A percentile compares a stretch with the other conserved stretches of the same genome.
Evolutionary conservation across 2,113 vertebrate genomes (phyloP).

Genomic region (rat (Rattus norvegicus)): DNA sequence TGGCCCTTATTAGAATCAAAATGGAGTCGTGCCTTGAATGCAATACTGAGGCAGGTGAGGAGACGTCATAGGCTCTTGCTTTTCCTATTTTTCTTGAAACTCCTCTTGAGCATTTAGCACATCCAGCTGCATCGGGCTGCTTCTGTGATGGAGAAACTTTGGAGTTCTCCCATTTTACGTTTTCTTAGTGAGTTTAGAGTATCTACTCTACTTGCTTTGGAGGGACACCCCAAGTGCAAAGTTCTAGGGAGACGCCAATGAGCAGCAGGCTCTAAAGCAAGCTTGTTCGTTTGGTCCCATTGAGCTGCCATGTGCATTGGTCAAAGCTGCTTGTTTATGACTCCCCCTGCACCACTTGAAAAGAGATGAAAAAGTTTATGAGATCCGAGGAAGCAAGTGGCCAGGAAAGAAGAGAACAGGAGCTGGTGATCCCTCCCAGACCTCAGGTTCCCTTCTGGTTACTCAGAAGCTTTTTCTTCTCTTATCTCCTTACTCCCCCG

Average conservation of each 20-base stretch:
- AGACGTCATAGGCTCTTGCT: neutral
- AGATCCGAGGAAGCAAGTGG: slow-evolving; percentile 65
- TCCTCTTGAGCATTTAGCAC: neutral
- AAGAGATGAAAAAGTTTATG: slow-evolving; percentile 79
- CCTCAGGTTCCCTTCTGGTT: slow-evolving; percentile 70
- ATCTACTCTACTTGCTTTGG: neutral
- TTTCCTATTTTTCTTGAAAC: neutral
- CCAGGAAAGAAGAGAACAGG: slow-evolving; percentile 62
- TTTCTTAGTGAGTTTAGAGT: neutral
- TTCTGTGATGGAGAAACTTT: neutral
- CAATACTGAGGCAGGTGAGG: neutral
- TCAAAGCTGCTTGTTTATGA: slow-evolving; percentile 69
- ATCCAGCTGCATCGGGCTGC: neutral
- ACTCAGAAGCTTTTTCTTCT: slow-evolving; percentile 37
- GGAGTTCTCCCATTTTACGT: neutral
- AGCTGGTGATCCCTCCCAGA: neutral
- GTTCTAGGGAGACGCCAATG: neutral
- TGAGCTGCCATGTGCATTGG: slow-evolving; percentile 57
- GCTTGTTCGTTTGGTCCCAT: neutral
- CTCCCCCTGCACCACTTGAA: slow-evolving; percentile 64
- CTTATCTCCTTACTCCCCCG: neutral
- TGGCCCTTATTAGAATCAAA: neutral
- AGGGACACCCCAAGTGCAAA: neutral
- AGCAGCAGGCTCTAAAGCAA: neutral
- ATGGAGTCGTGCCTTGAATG: neutral